Conservation (phyloP, 2,113 vertebrate genomes). For the Scartelaos histophorus region DNA sequence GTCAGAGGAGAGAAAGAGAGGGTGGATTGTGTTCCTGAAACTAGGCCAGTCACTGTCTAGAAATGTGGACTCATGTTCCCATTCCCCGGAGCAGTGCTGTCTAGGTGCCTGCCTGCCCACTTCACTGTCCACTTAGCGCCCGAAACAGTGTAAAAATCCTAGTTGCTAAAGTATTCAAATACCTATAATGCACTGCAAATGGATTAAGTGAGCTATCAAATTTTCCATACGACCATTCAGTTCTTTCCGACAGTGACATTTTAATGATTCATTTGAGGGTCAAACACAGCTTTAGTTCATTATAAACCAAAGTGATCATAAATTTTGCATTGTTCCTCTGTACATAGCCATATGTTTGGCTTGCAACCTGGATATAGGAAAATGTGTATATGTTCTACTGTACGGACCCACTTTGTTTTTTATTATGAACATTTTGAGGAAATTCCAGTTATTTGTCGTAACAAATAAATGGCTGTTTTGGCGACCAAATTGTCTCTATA, state of each 20-base stretch:
- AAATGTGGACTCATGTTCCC: conserved; percentile 68
- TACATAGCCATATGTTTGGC: neutral
- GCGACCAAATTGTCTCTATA: no score
- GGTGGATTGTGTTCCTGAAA: conserved; percentile 54
- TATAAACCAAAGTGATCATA: neutral
- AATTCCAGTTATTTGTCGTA: neutral
- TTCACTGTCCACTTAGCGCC: conserved; percentile 42
- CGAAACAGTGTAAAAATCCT: conserved; percentile 27
- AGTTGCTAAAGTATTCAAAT: neutral
- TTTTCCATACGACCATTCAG: neutral
- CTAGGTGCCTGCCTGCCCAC: conserved; percentile 34
- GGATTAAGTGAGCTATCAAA: neutral
- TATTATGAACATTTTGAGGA: neutral
- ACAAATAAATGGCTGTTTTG: neutral
- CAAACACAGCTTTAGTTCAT: conserved; percentile 8
- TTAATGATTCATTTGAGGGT: conserved; percentile 6
- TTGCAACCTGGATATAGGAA: neutral
- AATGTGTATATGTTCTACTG: neutral
- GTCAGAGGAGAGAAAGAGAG: conserved; percentile 25
- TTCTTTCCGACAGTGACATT: neutral
- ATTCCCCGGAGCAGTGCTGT: conserved; percentile 52
- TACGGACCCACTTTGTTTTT: neutral
- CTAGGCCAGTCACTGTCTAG: conserved; percentile 70
- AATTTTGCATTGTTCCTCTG: neutral
- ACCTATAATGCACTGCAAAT: neutral